Evolutionary conservation across 2,113 vertebrate species (phyloP).

Genomic region (Cervus canadensis): DNA sequence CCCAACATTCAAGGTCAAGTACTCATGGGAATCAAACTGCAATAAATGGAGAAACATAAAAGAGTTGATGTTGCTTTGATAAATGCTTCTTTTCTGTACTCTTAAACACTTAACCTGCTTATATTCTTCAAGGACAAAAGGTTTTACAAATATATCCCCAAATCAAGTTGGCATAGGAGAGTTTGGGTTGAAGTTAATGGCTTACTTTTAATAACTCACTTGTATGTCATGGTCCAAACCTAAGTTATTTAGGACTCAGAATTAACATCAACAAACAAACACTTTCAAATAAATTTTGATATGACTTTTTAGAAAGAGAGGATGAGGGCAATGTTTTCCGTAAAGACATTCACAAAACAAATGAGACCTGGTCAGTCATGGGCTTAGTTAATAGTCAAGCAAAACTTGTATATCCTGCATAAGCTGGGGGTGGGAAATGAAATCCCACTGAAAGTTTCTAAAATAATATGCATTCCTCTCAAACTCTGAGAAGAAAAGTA

Average conservation of each 20-base stretch:
- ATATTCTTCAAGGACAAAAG: background rate
- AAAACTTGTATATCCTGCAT: background rate
- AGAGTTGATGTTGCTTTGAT: background rate
- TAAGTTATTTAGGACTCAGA: background rate
- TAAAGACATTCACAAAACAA: background rate
- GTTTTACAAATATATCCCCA: background rate
- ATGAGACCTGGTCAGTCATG: background rate
- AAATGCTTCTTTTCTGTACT: background rate
- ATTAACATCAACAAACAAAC: background rate
- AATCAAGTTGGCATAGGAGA: background rate
- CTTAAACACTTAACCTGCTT: background rate
- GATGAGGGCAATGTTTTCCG: background rate
- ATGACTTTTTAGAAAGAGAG: background rate
- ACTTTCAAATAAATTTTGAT: background rate
- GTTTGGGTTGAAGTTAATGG: background rate
- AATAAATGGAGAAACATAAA: conserved; percentile 49
- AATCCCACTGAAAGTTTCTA: background rate
- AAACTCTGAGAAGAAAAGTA: background rate
- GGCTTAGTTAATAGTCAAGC: background rate
- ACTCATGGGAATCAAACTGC: conserved; percentile 69
- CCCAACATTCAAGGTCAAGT: conserved; percentile 55
- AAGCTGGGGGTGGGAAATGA: background rate
- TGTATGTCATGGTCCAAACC: background rate
- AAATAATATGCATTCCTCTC: background rate
- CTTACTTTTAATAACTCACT: background rate